These are phyloP conservation scores for Erebia epiphron DNA, from an alignment of 2,888 invertebrate species.

Conservation along the genomic window DNA sequence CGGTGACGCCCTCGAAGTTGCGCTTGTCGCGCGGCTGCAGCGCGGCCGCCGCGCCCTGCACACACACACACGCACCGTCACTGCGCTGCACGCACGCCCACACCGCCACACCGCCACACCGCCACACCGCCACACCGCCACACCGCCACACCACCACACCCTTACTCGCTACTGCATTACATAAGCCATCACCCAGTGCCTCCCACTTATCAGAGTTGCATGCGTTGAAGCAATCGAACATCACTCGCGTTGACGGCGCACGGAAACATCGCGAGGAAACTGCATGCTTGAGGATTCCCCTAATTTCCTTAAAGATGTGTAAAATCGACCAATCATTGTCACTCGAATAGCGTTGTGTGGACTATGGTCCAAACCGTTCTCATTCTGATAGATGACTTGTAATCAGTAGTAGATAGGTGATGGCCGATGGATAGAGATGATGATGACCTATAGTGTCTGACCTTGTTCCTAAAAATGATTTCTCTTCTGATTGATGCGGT, in stretches of 20 bases:
- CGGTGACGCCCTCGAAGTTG: conserved; percentile 86
- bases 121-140: conserved; percentile 34
- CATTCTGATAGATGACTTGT: too few species aligned
- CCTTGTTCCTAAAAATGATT: not conserved
- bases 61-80: conserved; percentile 51
- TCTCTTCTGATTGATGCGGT: not conserved
- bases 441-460: too few species aligned
- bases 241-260: too few species aligned
- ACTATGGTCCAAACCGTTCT: too few species aligned
- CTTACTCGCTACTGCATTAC: not conserved
- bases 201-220: not conserved
- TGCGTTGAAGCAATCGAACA: too few species aligned
- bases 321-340: too few species aligned
- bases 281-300: too few species aligned
- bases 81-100: conserved; percentile 30
- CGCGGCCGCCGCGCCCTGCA: conserved; percentile 72
- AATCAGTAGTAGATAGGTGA: too few species aligned
- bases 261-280: too few species aligned
- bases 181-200: not conserved
- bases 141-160: not conserved
- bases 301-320: too few species aligned
- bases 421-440: too few species aligned
- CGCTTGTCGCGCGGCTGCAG: conserved; percentile 86
- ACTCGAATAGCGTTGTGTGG: too few species aligned
- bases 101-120: conserved; percentile 31